Base-by-base conservation (phyloP, 1,140 invertebrate genomes). In the Drosophila prosaltans region DNA sequence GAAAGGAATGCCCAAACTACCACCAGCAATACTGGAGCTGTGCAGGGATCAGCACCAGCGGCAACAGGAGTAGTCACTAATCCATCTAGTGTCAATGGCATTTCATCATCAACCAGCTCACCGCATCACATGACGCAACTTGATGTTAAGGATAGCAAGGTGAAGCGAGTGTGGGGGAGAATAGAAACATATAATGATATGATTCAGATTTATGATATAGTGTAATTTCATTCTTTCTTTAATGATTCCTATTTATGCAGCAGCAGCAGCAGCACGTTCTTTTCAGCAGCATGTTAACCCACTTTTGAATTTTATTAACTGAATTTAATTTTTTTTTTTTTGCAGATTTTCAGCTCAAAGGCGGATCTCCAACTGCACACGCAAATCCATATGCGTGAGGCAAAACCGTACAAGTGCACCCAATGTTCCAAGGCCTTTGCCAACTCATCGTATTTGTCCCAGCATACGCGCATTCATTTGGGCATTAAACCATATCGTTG, bases 341-440 rank as follows among this genome's bases (percentile, higher is more conserved):
- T 96, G 39, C 96, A 99, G 98, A 97, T 99, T 91, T 99, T 99
- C 93, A 97, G 97, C 71, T 98, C 98, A 79, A 99, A 99, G 93
- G 98, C 98, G 61, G 98, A 99, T 92, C 95, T 99, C 82, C 97
- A 99, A 93, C 95, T 99, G 72, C 98, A 99, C 94, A 98, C 97
- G 71, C 98, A 99, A 94, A 97, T 98, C 83, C 98, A 99, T 93
- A 98, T 99, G 95, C 96, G 98, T 75, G 98, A 99, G 93, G 97
- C 98, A 28, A 97, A 99, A 93, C 99, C 98, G 26, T 99, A 99
- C 95, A 99, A 99, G 93, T 99, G 99, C 94, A 97, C 97, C 32
- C 98, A 99, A 92, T 99, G 99, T 94, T 96, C 96, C 78, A 99
- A 99, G 94, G 97, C 98, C 68, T 99, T 99, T 93, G 98, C 98